These are phyloP conservation scores for Neosilurus mollespiculum DNA, from an alignment of 2,797 vertebrate species.

Conservation along the genomic window DNA sequence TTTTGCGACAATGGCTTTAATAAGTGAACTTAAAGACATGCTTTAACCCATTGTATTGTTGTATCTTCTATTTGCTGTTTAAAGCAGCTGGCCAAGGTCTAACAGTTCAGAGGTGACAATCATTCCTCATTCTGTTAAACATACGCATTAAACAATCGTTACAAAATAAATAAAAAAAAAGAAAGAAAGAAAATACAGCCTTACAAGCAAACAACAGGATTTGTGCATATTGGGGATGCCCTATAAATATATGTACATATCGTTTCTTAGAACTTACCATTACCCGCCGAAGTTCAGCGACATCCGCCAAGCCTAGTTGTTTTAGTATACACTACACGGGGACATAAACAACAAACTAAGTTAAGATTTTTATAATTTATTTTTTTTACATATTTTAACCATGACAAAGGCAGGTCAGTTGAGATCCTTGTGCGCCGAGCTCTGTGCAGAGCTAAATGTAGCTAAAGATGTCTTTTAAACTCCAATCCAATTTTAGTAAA, in stretches of 20 bases:
- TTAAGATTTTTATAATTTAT: too few relatives aligned
- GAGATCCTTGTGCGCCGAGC: too few relatives aligned
- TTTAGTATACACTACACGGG: too few relatives aligned
- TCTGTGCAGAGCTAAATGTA: too few relatives aligned
- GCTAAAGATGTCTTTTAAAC: too few relatives aligned
- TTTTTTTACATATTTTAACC: too few relatives aligned
- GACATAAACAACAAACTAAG: too few relatives aligned
- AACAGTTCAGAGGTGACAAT: constrained; percentile 44
- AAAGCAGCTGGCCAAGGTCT: constrained; percentile 44
- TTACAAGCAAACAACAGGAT: constrained; percentile 16
- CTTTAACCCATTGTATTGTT: constrained; percentile 28
- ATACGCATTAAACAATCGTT: neutral
- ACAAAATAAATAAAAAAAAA: neutral
- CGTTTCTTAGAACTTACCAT: neutral
- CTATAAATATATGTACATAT: neutral
- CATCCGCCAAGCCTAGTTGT: too few relatives aligned
- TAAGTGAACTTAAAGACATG: constrained; percentile 26
- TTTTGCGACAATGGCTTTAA: constrained; percentile 30
- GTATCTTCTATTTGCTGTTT: constrained; percentile 32
- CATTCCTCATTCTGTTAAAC: constrained; percentile 26
- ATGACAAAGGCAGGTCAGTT: too few relatives aligned
- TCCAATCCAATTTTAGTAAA: too few relatives aligned
- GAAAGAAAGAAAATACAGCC: neutral
- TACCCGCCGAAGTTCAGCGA: too few relatives aligned
- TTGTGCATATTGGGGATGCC: neutral